These are phyloP conservation scores for Mimumesa dahlbomi DNA, from an alignment of 2,888 invertebrate species.

Conservation along the genomic window DNA sequence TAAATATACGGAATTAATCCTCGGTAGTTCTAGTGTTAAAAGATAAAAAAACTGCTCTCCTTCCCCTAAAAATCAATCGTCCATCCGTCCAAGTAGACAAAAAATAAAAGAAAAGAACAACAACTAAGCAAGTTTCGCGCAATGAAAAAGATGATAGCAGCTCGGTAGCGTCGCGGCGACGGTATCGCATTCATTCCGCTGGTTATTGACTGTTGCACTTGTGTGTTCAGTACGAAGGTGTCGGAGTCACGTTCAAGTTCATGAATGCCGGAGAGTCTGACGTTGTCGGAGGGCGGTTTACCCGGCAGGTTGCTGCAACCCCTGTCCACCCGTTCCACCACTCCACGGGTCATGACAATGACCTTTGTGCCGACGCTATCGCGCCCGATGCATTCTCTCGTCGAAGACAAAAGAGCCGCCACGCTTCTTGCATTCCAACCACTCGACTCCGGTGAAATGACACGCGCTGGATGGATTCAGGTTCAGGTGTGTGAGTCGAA, in stretches of 20 bases:
- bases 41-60: too few relatives aligned
- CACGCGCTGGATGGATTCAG: background rate
- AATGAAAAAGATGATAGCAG: too few relatives aligned
- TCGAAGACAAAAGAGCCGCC: background rate
- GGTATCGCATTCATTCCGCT: background rate
- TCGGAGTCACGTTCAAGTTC: slow-evolving; percentile 5
- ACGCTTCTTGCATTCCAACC: background rate
- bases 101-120: too few relatives aligned
- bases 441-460: slow-evolving; percentile 9
- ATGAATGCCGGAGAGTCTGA: background rate
- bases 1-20: too few relatives aligned
- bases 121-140: too few relatives aligned
- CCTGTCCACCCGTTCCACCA: background rate
- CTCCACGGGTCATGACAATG: slow-evolving; percentile 4
- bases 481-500: too few relatives aligned
- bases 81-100: too few relatives aligned
- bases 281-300: background rate
- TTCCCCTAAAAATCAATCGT: too few relatives aligned
- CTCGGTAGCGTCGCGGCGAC: too few relatives aligned
- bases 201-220: background rate
- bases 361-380: slow-evolving; percentile 5
- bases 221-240: too few relatives aligned
- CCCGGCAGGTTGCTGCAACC: slow-evolving; percentile 1
- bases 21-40: too few relatives aligned
- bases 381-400: background rate